Conservation (phyloP, 2,888 invertebrate species). For the Andrena minutula region DNA sequence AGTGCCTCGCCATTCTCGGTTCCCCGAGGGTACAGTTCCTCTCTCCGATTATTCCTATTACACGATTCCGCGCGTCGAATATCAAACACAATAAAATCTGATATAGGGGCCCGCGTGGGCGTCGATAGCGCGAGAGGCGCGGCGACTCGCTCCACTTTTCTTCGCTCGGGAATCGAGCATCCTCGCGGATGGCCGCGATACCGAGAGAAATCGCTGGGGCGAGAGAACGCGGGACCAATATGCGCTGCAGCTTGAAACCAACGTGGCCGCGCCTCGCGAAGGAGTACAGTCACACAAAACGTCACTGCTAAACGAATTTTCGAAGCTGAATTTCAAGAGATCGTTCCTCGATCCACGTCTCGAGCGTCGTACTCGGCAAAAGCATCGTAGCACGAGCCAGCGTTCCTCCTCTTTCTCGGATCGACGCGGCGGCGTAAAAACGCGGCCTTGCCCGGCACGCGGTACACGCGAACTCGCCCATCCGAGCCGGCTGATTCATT, state of each 20-base stretch:
- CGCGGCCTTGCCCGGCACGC: conserved; percentile 77
- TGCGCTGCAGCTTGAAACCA: background rate
- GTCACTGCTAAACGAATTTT: background rate
- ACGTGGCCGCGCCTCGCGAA: background rate
- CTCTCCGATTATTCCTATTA: conserved; percentile 34
- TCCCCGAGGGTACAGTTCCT: conserved; percentile 23
- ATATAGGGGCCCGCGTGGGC: conserved; percentile 33
- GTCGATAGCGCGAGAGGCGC: conserved; percentile 43
- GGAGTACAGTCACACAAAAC: background rate
- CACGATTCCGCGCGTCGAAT: conserved; percentile 28
- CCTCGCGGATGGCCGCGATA: conserved; percentile 45
- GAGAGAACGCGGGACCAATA: conserved; percentile 10
- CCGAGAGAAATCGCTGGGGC: conserved; percentile 47
- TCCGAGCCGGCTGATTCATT: conserved; percentile 65
- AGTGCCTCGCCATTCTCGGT: conserved; percentile 52
- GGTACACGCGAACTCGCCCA: conserved; percentile 73
- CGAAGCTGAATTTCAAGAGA: no score
- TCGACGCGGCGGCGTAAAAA: conserved; percentile 66
- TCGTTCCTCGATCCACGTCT: background rate
- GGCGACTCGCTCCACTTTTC: conserved; percentile 58
- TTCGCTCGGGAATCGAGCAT: conserved; percentile 43
- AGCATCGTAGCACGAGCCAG: conserved; percentile 58
- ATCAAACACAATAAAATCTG: conserved; percentile 36
- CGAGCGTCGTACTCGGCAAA: conserved; percentile 28
- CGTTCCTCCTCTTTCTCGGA: conserved; percentile 46